These are phyloP conservation scores for Phyllostomus discolor DNA, from an alignment of 2,113 vertebrate genomes.

Conservation along the genomic window DNA sequence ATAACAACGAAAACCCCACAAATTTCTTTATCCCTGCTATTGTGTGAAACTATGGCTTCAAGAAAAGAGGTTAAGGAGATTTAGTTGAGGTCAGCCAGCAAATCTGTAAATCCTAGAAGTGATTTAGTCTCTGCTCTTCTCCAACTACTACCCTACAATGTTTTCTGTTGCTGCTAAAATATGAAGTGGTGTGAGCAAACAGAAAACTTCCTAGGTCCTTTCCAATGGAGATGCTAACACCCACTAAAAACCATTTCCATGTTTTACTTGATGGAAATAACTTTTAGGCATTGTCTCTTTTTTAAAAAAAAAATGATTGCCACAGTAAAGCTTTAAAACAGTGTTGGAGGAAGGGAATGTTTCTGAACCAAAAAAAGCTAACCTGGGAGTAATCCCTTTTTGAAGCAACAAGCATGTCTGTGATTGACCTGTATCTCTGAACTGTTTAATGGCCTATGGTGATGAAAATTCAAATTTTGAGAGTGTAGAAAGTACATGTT, in stretches of 20 bases:
- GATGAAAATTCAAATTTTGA: not conserved
- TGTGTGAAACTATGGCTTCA: slow-evolving; percentile 42
- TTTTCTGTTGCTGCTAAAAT: not conserved
- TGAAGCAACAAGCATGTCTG: not conserved
- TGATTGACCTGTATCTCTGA: not conserved
- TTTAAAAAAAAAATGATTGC: not conserved
- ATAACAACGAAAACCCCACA: slow-evolving; percentile 38
- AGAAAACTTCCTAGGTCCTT: not conserved
- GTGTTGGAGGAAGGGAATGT: not conserved
- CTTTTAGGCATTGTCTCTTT: not conserved
- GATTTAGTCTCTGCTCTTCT: not conserved
- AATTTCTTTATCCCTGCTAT: slow-evolving; percentile 34
- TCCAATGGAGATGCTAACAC: not conserved
- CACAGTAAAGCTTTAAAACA: not conserved
- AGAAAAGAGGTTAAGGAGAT: slow-evolving; percentile 44
- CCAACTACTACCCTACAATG: not conserved
- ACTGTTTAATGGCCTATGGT: not conserved
- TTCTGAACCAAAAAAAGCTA: not conserved
- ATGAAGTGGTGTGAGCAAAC: slow-evolving; percentile 35
- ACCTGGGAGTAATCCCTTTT: not conserved
- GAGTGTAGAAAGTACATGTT: not conserved
- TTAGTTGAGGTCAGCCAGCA: slow-evolving; percentile 26
- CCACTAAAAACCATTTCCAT: not conserved
- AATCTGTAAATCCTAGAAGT: slow-evolving; percentile 29
- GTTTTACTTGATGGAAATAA: slow-evolving; percentile 25